phyloP scores from a whole-genome alignment of 1,140 invertebrate species.

The Drosophila grimshawi region DNA sequence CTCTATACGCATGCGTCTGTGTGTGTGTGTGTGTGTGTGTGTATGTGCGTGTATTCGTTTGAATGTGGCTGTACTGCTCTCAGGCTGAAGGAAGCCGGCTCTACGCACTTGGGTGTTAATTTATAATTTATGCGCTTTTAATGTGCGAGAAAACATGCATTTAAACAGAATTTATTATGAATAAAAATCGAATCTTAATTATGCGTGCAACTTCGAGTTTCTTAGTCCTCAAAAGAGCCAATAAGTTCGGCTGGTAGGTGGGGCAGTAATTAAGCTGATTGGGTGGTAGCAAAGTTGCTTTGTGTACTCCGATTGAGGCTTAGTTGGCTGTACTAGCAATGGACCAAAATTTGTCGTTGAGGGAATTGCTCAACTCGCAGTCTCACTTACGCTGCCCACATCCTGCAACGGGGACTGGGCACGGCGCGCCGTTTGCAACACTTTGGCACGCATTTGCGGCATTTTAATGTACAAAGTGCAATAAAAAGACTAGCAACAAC shows the following conservation, averaged over 20 bases:
- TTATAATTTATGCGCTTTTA: slow-evolving; percentile 83
- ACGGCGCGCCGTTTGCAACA: slow-evolving; percentile 54
- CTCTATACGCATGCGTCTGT: not conserved
- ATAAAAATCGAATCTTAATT: slow-evolving; percentile 77
- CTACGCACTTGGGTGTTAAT: slow-evolving; percentile 80
- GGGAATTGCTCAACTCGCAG: slow-evolving; percentile 46
- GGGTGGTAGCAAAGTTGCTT: slow-evolving; percentile 3
- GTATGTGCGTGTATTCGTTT: not conserved
- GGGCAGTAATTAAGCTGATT: slow-evolving; percentile 39
- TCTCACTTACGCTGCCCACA: slow-evolving; percentile 48
- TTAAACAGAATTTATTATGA: slow-evolving; percentile 81
- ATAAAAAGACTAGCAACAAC: slow-evolving; percentile 18
- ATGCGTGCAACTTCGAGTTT: slow-evolving; percentile 17
- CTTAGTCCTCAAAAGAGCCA: not conserved
- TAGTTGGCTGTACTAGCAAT: slow-evolving; percentile 14
- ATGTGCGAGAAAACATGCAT: slow-evolving; percentile 79
- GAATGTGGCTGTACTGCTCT: not conserved
- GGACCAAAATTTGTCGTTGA: slow-evolving; percentile 53
- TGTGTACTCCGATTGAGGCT: not conserved
- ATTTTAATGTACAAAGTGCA: slow-evolving; percentile 78
- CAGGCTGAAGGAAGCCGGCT: slow-evolving; percentile 1
- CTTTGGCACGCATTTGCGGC: slow-evolving; percentile 77
- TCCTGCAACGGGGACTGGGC: slow-evolving; percentile 25
- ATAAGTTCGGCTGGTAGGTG: slow-evolving; percentile 13
- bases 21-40: not conserved